Conservation (phyloP, 1,140 invertebrate genomes). For the Drosophila melanogaster region DNA sequence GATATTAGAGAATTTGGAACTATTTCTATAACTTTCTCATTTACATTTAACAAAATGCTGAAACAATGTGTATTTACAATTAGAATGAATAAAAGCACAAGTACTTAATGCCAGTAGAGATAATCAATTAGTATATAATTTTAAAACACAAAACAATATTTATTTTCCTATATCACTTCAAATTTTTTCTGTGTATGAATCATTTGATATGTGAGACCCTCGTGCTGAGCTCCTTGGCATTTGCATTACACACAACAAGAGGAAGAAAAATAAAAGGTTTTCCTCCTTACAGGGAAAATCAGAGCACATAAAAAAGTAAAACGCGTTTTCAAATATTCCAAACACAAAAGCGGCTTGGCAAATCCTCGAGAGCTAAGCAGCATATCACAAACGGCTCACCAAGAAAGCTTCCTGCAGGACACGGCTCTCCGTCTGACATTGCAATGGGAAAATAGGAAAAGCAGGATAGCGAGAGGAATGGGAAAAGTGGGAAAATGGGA, state of each 20-base stretch:
- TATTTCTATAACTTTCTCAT: neutral
- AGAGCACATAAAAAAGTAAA: slow-evolving; percentile 53
- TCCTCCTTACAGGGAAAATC: slow-evolving; percentile 25
- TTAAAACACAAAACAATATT: too few relatives aligned
- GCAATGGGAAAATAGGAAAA: slow-evolving; percentile 15
- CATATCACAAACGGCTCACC: slow-evolving; percentile 71
- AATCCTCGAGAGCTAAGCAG: slow-evolving; percentile 75
- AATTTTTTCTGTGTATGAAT: neutral
- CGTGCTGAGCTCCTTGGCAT: slow-evolving; percentile 40
- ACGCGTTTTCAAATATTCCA: slow-evolving; percentile 72
- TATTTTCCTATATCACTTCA: too few relatives aligned
- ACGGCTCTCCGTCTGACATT: slow-evolving; percentile 42
- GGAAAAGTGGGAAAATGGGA: neutral
- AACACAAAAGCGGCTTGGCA: slow-evolving; percentile 74
- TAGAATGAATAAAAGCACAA: too few relatives aligned
- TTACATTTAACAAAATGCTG: too few relatives aligned
- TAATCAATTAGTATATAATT: too few relatives aligned
- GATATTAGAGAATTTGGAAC: neutral
- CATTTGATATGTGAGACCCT: slow-evolving; percentile 58
- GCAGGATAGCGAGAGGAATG: neutral
- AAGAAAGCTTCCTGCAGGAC: slow-evolving; percentile 48
- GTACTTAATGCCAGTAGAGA: too few relatives aligned
- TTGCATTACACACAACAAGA: slow-evolving; percentile 46
- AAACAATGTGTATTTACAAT: too few relatives aligned
- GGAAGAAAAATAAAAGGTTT: slow-evolving; percentile 59